A percentile compares a stretch with the other conserved stretches of the same genome.
phyloP scores from a whole-genome alignment of 2,113 vertebrate genomes.

The Asarcornis scutulata region DNA sequence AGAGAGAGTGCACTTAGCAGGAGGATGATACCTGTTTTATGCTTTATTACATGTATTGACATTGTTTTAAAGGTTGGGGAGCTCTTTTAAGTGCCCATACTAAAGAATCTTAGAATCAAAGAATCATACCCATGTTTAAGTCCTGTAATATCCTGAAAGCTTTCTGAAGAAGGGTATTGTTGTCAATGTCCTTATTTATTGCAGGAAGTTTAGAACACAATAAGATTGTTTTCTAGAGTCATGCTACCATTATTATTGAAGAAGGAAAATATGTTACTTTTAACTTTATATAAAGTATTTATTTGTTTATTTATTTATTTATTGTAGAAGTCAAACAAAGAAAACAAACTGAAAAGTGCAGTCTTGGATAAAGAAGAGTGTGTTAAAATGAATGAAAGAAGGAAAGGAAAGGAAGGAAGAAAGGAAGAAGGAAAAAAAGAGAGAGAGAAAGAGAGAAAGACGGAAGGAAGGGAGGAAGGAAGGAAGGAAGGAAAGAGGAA shows the following conservation, averaged over 20 bases:
- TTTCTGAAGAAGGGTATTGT: background rate
- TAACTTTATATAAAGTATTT: background rate
- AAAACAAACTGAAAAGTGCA: background rate
- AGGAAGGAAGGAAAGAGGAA: too few relatives aligned
- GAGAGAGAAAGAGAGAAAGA: background rate
- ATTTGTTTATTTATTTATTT: background rate
- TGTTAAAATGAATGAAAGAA: too few relatives aligned
- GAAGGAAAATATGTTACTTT: rapidly evolving
- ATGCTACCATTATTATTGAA: background rate
- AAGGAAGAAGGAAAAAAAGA: background rate
- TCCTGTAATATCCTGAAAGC: background rate
- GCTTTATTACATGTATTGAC: conserved; percentile 42
- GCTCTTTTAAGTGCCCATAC: background rate
- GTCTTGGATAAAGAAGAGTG: background rate
- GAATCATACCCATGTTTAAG: background rate
- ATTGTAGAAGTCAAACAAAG: background rate
- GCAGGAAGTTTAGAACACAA: background rate
- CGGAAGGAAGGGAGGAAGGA: too few relatives aligned
- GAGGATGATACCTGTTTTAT: conserved; percentile 68
- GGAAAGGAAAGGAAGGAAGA: background rate
- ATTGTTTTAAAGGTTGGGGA: conserved; percentile 61
- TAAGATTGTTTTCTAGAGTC: background rate
- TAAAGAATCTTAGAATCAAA: background rate
- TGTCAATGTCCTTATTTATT: background rate
- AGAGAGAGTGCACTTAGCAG: conserved; percentile 72